phyloP scores from a whole-genome alignment of 2,888 invertebrate species.

The Meandrusa payeni region DNA sequence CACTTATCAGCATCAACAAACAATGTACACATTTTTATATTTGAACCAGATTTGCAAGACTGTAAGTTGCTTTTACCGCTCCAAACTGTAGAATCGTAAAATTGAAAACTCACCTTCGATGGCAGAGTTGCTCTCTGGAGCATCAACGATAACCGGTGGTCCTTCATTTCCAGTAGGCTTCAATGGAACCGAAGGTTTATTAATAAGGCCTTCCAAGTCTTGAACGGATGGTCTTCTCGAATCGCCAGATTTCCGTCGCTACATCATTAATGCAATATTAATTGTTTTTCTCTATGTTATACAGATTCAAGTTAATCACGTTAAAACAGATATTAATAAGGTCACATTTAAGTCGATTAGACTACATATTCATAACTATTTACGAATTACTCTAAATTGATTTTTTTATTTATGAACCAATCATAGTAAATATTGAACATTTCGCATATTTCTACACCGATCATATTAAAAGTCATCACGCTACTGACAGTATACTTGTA shows the following conservation, averaged over 20 bases:
- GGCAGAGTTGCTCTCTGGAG: conserved; percentile 96
- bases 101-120: conserved; percentile 88
- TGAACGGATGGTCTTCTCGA: conserved; percentile 94
- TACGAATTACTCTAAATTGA: no score
- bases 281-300: conserved; percentile 8
- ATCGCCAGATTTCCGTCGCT: conserved; percentile 94
- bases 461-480: conserved; percentile 36
- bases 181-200: conserved; percentile 94
- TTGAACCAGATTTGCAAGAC: no score
- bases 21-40: no score
- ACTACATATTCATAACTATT: no score
- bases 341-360: not conserved
- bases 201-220: conserved; percentile 94
- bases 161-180: conserved; percentile 89
- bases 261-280: conserved; percentile 46
- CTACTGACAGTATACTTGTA: no score
- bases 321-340: conserved; percentile 29
- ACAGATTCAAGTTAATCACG: conserved; percentile 49
- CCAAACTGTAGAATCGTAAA: conserved; percentile 3
- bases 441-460: no score
- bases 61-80: no score
- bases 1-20: no score
- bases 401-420: no score
- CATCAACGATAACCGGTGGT: conserved; percentile 94
- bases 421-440: no score